Evolutionary conservation across 2,113 vertebrate species (phyloP), one percentile per base, ranked within the genome.

Genomic region (Procavia capensis): DNA sequence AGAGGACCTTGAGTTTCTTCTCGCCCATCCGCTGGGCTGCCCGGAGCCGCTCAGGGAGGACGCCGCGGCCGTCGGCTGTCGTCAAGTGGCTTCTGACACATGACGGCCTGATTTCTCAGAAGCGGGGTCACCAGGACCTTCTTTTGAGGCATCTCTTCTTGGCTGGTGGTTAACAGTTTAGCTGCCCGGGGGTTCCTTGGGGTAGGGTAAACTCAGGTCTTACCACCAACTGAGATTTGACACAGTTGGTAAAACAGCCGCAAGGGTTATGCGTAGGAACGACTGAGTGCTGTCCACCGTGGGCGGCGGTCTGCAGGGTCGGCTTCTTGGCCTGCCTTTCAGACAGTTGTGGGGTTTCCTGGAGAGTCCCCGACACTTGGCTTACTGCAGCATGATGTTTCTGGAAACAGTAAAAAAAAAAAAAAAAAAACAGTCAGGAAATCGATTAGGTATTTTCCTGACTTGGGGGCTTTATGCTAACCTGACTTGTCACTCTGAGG

Each of bases 271-370:
- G 3, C 4, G 1, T 1, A 14, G 3, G 16, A 47, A 1, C n/a
- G 41, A 13, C 27, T 2, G 1, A 27, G 0, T 5, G 59, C 4
- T 7, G 0, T 31, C 39, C 16, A 57, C 34, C 0, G 2, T 45
- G 74, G 31, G 13, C 50, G 7, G 22, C 0, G 2, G 7, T 22
- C 47, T 9, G 31, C 4, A 2, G 3, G 6, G 41, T 50, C 11
- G 3, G 41, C 45, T 80, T 59, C 57, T 31, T 20, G 2, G 24
- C 5, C 8, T 6, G 63, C 36, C 59, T 29, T 16, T 9, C 29
- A 14, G 19, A 78, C 29, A 43, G n/a, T 14, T 57, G 9, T 3
- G 7, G 17, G 36, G 41, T 74, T 74, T 88, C 63, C 0, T 24
- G 27, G 45, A 34, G 61, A 57, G 9, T 79, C 22, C 63, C 45